phyloP scores from a whole-genome alignment of 2,797 vertebrate genomes.

The Benthosema pterotum region DNA sequence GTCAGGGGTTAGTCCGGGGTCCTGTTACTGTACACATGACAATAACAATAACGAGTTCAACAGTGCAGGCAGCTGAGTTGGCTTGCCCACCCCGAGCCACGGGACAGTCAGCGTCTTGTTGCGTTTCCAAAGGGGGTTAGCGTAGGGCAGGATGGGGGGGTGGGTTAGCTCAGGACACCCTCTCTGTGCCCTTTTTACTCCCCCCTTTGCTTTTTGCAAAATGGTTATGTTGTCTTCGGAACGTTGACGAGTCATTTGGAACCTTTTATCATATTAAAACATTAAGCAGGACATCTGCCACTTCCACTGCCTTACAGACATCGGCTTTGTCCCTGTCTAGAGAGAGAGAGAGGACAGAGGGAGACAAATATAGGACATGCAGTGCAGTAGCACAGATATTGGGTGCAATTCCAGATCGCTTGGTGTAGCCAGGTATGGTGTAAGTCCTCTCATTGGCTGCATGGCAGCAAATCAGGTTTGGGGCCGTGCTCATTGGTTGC shows the following conservation, averaged over 20 bases:
- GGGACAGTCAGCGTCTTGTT: no score
- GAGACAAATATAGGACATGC: constrained; percentile 36
- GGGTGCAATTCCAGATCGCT: no score
- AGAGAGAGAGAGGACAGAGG: constrained; percentile 20
- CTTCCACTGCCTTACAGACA: constrained; percentile 42
- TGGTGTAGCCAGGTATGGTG: no score
- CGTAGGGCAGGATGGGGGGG: no score
- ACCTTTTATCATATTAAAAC: constrained; percentile 73
- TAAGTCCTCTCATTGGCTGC: no score
- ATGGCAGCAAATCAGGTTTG: no score
- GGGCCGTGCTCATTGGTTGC: no score
- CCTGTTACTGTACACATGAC: constrained; percentile 31
- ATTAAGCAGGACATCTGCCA: constrained; percentile 67
- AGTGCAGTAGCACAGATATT: neutral
- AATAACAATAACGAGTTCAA: constrained; percentile 21
- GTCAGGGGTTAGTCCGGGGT: constrained; percentile 39
- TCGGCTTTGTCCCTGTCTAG: constrained; percentile 39
- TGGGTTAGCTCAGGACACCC: constrained; percentile 23
- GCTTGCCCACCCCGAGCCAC: neutral
- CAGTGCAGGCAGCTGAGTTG: constrained; percentile 29
- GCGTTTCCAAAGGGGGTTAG: no score
- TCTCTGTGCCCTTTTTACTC: constrained; percentile 19
- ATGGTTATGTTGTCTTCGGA: constrained; percentile 41
- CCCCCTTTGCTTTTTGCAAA: constrained; percentile 5
- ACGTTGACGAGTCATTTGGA: constrained; percentile 56